These are phyloP conservation scores for Tympanoctomys barrerae DNA, from an alignment of 2,797 vertebrate genomes.

Conservation along the genomic window DNA sequence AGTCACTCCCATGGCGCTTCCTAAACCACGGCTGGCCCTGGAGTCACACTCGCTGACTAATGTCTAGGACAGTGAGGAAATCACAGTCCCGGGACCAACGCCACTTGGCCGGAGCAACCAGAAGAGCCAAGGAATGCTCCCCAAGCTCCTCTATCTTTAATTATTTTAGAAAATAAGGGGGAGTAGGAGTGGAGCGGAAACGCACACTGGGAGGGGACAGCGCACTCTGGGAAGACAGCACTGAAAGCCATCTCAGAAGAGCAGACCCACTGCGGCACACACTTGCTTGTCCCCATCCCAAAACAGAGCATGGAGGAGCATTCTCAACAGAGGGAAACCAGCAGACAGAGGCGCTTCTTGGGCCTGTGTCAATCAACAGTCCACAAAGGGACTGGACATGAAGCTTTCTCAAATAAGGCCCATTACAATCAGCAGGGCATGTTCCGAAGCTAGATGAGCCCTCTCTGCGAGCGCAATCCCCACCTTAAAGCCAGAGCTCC, in stretches of 20 bases:
- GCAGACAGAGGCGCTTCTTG: neutral
- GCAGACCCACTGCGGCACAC: no score
- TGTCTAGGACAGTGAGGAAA: constrained; percentile 32
- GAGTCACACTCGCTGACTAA: neutral
- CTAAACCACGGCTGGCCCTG: constrained; percentile 59
- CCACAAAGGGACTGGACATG: neutral
- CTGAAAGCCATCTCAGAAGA: neutral
- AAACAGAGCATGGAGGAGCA: neutral
- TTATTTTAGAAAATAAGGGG: neutral
- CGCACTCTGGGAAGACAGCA: rapidly evolving
- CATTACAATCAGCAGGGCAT: neutral
- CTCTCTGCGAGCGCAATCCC: neutral
- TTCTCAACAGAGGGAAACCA: neutral
- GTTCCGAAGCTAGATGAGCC: neutral
- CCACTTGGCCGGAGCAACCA: neutral
- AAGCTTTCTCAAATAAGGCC: neutral
- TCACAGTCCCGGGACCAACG: neutral
- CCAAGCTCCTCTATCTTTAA: neutral
- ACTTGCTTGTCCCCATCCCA: no score
- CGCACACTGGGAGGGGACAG: neutral
- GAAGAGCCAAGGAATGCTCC: neutral
- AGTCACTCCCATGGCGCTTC: neutral
- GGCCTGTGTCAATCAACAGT: neutral
- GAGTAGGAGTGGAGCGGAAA: neutral
- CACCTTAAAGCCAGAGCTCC: neutral